These are phyloP conservation scores for Plumapathes pennacea DNA, from an alignment of 92 coral and sea anemone species.

Conservation along the genomic window DNA sequence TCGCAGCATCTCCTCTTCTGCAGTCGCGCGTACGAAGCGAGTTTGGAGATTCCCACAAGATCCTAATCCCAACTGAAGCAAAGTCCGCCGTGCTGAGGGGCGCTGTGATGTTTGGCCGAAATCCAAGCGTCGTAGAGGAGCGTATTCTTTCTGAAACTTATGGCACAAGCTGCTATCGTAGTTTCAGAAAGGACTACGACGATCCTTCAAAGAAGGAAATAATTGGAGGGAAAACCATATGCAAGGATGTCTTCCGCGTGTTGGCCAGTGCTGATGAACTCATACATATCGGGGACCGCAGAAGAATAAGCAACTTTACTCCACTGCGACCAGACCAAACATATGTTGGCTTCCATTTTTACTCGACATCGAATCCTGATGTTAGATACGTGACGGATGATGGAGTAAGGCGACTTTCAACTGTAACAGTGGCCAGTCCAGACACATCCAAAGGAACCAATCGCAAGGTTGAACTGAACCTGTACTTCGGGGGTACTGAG, in stretches of 20 bases:
- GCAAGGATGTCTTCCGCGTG: constrained; percentile 59
- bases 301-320: constrained; percentile 25
- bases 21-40: constrained; percentile 43
- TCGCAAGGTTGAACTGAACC: constrained; percentile 41
- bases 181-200: constrained; percentile 39
- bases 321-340: constrained; percentile 47
- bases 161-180: constrained; percentile 44
- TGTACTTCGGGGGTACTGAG: constrained; percentile 64
- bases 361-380: constrained; percentile 28
- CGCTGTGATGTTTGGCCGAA: constrained; percentile 67
- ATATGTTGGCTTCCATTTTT: constrained; percentile 45
- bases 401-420: constrained; percentile 50
- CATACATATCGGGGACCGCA: constrained; percentile 47
- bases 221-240: constrained; percentile 41
- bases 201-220: constrained; percentile 40
- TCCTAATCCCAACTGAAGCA: constrained; percentile 56
- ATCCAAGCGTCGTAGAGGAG: constrained; percentile 45
- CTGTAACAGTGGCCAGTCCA: constrained; percentile 25
- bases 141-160: constrained; percentile 46
- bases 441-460: constrained; percentile 42
- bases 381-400: constrained; percentile 51
- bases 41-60: constrained; percentile 21
- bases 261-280: constrained; percentile 57
- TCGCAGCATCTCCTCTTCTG: constrained; percentile 58
- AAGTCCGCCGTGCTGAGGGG: constrained; percentile 64